These are phyloP conservation scores for Cromileptes altivelis DNA, from an alignment of 2,113 vertebrate genomes.

Conservation along the genomic window DNA sequence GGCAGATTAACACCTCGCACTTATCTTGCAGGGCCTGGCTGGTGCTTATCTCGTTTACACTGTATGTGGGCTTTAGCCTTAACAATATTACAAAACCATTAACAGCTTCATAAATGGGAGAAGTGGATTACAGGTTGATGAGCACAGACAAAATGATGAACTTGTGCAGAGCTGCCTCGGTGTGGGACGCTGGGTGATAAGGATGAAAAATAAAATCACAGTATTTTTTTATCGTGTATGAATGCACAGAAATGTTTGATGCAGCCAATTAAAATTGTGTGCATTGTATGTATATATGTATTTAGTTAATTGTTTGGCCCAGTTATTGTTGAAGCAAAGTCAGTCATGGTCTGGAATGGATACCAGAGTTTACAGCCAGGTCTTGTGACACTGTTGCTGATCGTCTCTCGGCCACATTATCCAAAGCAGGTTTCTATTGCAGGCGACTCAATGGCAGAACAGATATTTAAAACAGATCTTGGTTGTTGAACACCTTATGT, in stretches of 20 bases:
- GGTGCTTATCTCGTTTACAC: conserved; percentile 60
- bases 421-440: conserved; percentile 46
- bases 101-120: conserved; percentile 39
- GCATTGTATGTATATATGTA: neutral
- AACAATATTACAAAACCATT: conserved; percentile 55
- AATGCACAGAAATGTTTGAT: neutral
- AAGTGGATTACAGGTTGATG: conserved; percentile 45
- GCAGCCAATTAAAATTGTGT: neutral
- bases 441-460: neutral
- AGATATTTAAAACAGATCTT: conserved; percentile 41
- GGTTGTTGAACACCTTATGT: neutral
- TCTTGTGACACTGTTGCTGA: conserved; percentile 34
- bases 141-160: conserved; percentile 14
- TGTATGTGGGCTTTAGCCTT: conserved; percentile 28
- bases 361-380: neutral
- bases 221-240: neutral
- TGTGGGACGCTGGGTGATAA: neutral
- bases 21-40: conserved; percentile 13
- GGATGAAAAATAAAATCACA: neutral
- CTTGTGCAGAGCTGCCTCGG: neutral
- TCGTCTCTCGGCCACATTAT: conserved; percentile 23
- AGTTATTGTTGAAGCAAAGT: conserved; percentile 4
- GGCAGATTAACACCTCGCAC: conserved; percentile 47
- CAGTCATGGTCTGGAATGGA: neutral
- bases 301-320: neutral